Base-by-base conservation (phyloP, 2,888 invertebrate species). In the Choreutis nemorana region DNA sequence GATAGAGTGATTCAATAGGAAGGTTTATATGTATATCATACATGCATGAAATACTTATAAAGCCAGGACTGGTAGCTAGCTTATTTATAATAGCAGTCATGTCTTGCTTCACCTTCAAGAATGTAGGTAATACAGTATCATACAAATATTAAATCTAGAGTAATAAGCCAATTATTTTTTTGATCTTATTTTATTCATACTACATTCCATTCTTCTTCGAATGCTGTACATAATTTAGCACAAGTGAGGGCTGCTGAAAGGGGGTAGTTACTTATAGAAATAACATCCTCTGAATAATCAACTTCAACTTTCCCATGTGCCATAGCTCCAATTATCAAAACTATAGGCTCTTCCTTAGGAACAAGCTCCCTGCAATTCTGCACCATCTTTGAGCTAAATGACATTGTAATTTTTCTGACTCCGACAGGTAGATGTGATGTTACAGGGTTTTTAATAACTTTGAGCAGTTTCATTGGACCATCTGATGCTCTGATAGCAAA, bases 381-480 rank as follows among this genome's bases (percentile, higher is more conserved):
- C 0, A 83, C 68, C 40, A 88, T 82, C 41, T 89, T 88, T 1
- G 94, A 87, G 40, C 90, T 89, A 65, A 92, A 97, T 5, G 97
- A 96, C 82, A 93, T 95, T 0, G 87, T 87, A 30, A 94, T 81
- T 70, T 97, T 99, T 40, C 81, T 86, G 36, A 94, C 93, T 13
- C 97, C 98, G 10, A 94, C 92, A 1, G 99, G 99, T 28, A 99
- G 79, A 75, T 99, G 97, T 56, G 93, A 87, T 4, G 90, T 90
- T 1, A 99, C 82, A 0, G 99, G 99, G 72, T 99, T 99, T 63
- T 96, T 97, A 27, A 99, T 96, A 3, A 96, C 94, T 82, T 96
- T 95, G 41, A 99, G 73, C 25, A 99, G 65, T 58, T 95, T 94
- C 68, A 90, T 87, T 0, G 92, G 87, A 0, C 91, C 90, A 56